Base-by-base conservation (phyloP, 2,888 invertebrate species). In the Achlya flavicornis region DNA sequence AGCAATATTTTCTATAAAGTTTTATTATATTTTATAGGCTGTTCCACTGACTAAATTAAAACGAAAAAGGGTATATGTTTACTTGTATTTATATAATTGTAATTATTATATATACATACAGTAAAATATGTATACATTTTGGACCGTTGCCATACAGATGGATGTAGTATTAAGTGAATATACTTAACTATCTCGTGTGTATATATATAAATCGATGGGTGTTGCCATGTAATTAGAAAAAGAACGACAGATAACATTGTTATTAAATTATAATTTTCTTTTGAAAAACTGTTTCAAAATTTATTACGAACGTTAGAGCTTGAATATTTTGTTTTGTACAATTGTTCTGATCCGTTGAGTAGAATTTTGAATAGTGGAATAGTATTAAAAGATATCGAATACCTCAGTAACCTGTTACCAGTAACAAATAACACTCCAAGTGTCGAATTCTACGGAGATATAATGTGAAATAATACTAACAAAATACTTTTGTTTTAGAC, bases 321-420 rank as follows among this genome's bases (percentile, higher is more conserved):
- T 10, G 38, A 8, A 38, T 8, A 10, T 38, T 10, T 38, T 8
- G 10, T 38, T 10, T 38, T 38, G 38, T 38, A 8, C 4, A 58
- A 58, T 26, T 16, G 14, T 38, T 16, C 38, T 41, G 38, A 41
- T 41, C 74, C 69, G 67, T 74, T 76, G 75, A 71, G 67, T 74
- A 77, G 75, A 71, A 75, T 76, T 71, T 77, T 76, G 68, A 73
- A 73, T 41, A 83, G 84, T 85, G 86, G 87, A 83, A 85, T 86
- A 85, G 85, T 84, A 81, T 81, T 79, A 74, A 72, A 75, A 76
- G 58, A 73, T 69, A 68, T 77, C 64, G 72, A 80, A 84, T 89
- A 90, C 89, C 89, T 89, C 89, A 84, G 67, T 74, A 65, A 75
- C 68, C 81, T 83, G 89, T 90, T 90, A 90, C 89, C 89, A 88